phyloP scores from a whole-genome alignment of 2,888 invertebrate genomes.

The Tribolium freemani region DNA sequence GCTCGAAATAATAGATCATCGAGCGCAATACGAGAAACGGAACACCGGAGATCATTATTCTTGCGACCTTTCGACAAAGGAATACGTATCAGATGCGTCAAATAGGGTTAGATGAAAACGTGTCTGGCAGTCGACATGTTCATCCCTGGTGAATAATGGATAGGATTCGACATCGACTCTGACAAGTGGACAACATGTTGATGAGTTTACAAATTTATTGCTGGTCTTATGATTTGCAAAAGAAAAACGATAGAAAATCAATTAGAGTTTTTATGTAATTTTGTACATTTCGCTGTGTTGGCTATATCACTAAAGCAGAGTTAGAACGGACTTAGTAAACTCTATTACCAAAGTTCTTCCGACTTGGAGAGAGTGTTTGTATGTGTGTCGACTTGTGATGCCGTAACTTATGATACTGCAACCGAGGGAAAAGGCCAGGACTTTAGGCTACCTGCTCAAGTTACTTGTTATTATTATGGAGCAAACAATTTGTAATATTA shows the following conservation, averaged over 20 bases:
- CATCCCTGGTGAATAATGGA: constrained; percentile 60
- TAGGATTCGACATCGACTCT: constrained; percentile 54
- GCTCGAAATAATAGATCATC: constrained; percentile 55
- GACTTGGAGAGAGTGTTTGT: constrained; percentile 22
- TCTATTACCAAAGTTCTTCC: constrained; percentile 17
- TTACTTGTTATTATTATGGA: background rate
- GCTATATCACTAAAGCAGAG: constrained; percentile 4
- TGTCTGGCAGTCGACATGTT: constrained; percentile 56
- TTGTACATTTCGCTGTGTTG: constrained; percentile 14
- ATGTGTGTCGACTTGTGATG: constrained; percentile 25
- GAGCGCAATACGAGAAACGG: constrained; percentile 53
- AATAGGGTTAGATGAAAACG: constrained; percentile 57
- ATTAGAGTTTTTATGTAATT: constrained; percentile 12
- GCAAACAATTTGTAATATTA: background rate
- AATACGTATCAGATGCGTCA: constrained; percentile 60
- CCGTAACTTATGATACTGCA: constrained; percentile 19
- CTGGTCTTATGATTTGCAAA: background rate
- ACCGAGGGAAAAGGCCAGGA: background rate
- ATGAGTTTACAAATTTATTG: constrained; percentile 49
- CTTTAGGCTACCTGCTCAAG: background rate
- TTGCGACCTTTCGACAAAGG: constrained; percentile 59
- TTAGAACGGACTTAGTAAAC: constrained; percentile 14
- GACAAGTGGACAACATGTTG: constrained; percentile 59
- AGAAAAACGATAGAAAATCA: background rate
- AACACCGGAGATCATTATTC: constrained; percentile 58